Evolutionary conservation across 2,113 vertebrate genomes (phyloP).

Genomic region (Aythya baeri): DNA sequence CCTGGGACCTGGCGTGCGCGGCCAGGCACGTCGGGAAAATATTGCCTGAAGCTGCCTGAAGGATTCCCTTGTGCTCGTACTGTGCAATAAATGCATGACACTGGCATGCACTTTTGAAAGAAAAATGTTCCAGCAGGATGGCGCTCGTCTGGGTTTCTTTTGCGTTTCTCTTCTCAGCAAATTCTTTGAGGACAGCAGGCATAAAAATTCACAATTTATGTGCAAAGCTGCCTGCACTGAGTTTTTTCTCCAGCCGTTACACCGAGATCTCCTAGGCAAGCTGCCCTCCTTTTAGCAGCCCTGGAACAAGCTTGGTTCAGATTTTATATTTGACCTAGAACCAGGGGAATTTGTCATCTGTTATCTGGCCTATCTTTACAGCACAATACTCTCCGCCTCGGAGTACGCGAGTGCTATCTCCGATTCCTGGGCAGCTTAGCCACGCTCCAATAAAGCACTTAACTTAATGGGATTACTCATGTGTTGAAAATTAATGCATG

Average conservation of each 20-base stretch:
- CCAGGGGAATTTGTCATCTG: background rate
- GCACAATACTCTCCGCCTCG: background rate
- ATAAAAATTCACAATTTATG: background rate
- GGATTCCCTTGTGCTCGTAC: background rate
- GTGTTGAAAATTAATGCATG: background rate
- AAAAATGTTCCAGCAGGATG: background rate
- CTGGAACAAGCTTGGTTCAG: background rate
- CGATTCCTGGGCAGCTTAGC: background rate
- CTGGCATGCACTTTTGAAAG: rapidly evolving
- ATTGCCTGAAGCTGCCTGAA: background rate
- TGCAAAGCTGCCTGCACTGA: background rate
- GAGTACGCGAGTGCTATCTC: background rate
- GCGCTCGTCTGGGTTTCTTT: background rate
- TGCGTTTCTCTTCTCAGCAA: background rate
- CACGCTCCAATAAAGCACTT: constrained; percentile 35
- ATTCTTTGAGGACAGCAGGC: background rate
- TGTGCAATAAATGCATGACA: no score
- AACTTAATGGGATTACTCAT: constrained; percentile 20
- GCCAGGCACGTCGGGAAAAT: background rate
- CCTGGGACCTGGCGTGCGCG: no score
- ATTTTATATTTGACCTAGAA: background rate
- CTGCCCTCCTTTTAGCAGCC: background rate
- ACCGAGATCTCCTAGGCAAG: background rate
- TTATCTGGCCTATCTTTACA: constrained; percentile 11
- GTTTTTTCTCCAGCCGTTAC: background rate